phyloP scores from a whole-genome alignment of 2,797 vertebrate species.

The Phyllotis vaccarum region DNA sequence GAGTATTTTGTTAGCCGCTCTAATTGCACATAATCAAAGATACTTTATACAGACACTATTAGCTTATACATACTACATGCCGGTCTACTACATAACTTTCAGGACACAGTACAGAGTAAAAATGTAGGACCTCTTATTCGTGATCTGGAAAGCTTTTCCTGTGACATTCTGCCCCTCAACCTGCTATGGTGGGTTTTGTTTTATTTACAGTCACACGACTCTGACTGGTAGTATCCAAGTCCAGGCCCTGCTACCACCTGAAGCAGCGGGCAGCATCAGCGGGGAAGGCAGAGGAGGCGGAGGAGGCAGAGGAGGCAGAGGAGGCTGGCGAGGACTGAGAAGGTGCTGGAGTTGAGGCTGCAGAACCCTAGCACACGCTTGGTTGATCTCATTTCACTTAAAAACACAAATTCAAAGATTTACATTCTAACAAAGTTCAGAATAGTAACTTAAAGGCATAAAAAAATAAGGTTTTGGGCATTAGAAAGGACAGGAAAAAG shows the following conservation, averaged over 20 bases:
- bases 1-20: constrained; percentile 4
- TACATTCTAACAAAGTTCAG: not conserved
- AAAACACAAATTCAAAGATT: constrained; percentile 9
- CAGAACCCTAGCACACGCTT: not conserved
- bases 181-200: not conserved
- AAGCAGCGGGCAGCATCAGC: not conserved
- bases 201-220: not conserved
- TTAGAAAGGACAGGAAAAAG: not conserved
- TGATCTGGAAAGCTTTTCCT: not conserved
- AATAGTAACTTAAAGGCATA: not conserved
- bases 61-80: not conserved
- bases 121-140: not conserved
- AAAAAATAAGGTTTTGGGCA: not conserved
- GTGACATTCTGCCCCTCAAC: not conserved
- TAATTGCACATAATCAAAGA: not conserved
- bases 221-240: not conserved
- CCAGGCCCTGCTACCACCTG: not conserved
- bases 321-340: not conserved
- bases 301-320: no score
- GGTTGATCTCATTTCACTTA: not conserved
- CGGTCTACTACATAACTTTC: constrained; percentile 1
- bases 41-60: constrained; percentile 31
- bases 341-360: not conserved
- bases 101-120: not conserved
- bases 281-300: no score